Conservation (phyloP, 2,113 vertebrate species). For the Dendropsophus ebraccatus region DNA sequence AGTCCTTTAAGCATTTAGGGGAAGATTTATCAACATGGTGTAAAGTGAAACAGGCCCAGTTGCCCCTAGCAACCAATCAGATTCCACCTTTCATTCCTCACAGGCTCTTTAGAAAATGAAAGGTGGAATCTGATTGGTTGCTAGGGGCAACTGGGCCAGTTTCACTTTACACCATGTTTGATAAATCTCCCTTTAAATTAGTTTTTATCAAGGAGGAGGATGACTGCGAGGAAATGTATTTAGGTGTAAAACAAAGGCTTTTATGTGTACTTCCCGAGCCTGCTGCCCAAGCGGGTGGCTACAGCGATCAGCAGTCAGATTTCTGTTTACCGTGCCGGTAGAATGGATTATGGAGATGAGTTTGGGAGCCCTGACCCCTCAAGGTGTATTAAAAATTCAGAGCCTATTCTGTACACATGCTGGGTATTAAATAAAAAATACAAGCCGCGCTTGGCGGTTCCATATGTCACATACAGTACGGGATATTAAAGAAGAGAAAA, state of each 20-base stretch:
- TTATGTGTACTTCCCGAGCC: not conserved
- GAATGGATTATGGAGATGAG: constrained; percentile 49
- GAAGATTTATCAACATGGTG: too few species aligned
- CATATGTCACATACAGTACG: not conserved
- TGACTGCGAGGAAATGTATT: too few species aligned
- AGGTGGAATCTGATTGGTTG: too few species aligned
- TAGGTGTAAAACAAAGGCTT: not conserved
- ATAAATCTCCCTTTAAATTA: too few species aligned
- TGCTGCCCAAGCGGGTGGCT: not conserved
- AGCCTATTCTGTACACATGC: constrained; percentile 40
- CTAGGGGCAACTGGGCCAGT: too few species aligned
- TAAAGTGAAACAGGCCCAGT: too few species aligned
- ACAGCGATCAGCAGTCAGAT: constrained; percentile 19
- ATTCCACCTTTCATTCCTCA: too few species aligned
- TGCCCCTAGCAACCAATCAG: too few species aligned
- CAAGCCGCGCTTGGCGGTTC: not conserved
- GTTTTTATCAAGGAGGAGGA: too few species aligned
- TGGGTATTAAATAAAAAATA: constrained; percentile 42
- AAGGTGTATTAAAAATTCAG: constrained; percentile 50
- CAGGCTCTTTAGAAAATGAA: too few species aligned
- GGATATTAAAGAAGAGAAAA: constrained; percentile 22
- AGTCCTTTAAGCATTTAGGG: too few species aligned
- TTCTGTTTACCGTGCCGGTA: constrained; percentile 41
- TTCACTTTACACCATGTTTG: too few species aligned
- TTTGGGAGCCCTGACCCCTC: constrained; percentile 41